These are phyloP conservation scores for Pantelozetes paolii DNA, from an alignment of 2,888 invertebrate genomes.

Conservation along the genomic window DNA sequence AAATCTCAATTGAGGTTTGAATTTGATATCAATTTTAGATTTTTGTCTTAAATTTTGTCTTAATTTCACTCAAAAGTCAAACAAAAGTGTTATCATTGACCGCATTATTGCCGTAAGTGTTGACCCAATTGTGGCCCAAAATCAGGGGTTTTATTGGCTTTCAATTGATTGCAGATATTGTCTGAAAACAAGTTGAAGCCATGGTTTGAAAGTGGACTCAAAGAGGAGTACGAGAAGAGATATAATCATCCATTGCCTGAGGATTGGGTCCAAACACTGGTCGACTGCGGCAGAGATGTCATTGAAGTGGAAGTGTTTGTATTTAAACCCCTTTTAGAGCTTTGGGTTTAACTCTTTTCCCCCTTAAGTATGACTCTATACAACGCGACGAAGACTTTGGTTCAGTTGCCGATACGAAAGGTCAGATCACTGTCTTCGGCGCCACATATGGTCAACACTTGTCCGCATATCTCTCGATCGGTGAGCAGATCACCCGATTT, in stretches of 20 bases:
- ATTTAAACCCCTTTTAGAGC: neutral
- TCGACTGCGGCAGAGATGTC: neutral
- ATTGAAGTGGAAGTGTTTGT: slow-evolving; percentile 13
- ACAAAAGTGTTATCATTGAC: too few relatives aligned
- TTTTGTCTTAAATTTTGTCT: too few relatives aligned
- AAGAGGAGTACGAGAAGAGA: neutral
- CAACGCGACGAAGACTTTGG: neutral
- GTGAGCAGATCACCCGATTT: too few relatives aligned
- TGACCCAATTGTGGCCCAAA: too few relatives aligned
- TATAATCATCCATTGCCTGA: neutral
- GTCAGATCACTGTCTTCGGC: neutral
- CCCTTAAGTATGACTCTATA: neutral
- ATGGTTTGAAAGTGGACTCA: neutral
- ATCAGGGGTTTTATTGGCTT: too few relatives aligned
- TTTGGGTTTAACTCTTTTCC: neutral
- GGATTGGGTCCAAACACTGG: neutral
- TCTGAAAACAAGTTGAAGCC: slow-evolving; percentile 1
- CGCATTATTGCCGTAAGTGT: too few relatives aligned
- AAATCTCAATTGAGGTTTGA: too few relatives aligned
- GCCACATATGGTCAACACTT: neutral
- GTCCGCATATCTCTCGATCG: too few relatives aligned
- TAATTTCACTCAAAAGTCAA: too few relatives aligned
- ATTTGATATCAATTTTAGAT: too few relatives aligned
- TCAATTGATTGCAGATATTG: neutral
- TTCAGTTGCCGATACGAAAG: neutral